Base-by-base conservation (phyloP, 2,797 vertebrate species). In the Toxotes lorentzi region DNA sequence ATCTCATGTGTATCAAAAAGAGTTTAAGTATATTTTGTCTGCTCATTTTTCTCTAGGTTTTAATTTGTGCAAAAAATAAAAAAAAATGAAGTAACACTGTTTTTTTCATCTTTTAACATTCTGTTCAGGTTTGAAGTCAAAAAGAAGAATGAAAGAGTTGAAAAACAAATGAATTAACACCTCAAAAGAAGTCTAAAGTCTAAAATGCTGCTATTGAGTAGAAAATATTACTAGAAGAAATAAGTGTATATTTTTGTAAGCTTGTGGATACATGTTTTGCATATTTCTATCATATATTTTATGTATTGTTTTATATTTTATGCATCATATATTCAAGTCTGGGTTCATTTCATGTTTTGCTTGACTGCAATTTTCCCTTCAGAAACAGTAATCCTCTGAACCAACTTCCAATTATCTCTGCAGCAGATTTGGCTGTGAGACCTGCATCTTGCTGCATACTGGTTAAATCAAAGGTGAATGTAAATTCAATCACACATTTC, bases 391-490 rank as follows among this genome's bases (percentile, higher is more conserved):
- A 51, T 30, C 9, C 9, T 21, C 56, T n/a, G 12, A 53, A 53
- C 4, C 21, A 19, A 14, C 14, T 30, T 16, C 30, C 38, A 30
- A n/a, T 73, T 50, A 59, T 67, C 14, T 60, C 40, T 19, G 17
- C 48, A 27, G 30, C 14, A 24, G 23, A 30, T n/a, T 13, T 21
- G 12, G 23, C 8, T 30, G 4, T 27, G 2, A 35, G 61, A 47
- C 6, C 5, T 19, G 32, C 56, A 40, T 40, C 30, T 56, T 5
- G 17, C 30, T 57, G 34, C 24, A 43, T 11, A n/a, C 10, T 32
- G 19, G 32, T 70, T 27, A 24, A 51, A 40, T 40, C 50, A 76
- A 61, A 50, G 21, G 30, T 35, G 40, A 56, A 48, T 35, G 34
- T 35, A 35, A 35, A 35, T 35, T 35, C 34, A 35, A 6, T 35